phyloP scores from a whole-genome alignment of 2,888 invertebrate species.

The Parelbella ahira region DNA sequence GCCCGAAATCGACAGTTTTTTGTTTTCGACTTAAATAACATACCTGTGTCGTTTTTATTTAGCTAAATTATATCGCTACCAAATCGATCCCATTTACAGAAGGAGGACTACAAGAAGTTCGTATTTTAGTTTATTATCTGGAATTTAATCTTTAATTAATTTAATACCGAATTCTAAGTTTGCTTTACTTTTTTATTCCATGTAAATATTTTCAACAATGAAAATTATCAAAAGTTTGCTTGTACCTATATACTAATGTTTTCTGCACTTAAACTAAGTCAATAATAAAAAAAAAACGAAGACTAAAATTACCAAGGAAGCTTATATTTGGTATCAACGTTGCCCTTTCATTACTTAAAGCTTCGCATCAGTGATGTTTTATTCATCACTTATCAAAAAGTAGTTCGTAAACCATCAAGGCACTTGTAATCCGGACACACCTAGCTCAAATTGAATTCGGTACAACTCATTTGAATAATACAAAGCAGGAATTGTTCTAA shows the following conservation, averaged over 20 bases:
- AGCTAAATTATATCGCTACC: conserved; percentile 48
- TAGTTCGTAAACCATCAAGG: conserved; percentile 33
- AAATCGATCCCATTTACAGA: conserved; percentile 32
- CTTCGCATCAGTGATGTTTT: conserved; percentile 28
- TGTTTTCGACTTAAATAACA: conserved; percentile 65
- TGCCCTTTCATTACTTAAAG: conserved; percentile 12
- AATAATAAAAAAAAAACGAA: too few relatives aligned
- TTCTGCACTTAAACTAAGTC: too few relatives aligned
- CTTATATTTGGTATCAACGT: too few relatives aligned
- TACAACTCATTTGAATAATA: conserved; percentile 55
- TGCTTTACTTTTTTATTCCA: too few relatives aligned
- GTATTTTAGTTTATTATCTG: conserved; percentile 5
- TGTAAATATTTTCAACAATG: too few relatives aligned
- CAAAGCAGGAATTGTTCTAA: conserved; percentile 45
- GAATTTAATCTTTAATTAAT: conserved; percentile 1
- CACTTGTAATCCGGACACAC: conserved; percentile 39
- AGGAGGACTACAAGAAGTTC: conserved; percentile 2
- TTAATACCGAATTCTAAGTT: not conserved
- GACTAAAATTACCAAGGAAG: too few relatives aligned
- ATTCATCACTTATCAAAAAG: conserved; percentile 34
- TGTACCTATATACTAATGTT: too few relatives aligned
- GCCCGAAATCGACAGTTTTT: conserved; percentile 57
- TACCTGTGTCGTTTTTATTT: conserved; percentile 57
- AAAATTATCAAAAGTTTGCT: too few relatives aligned
- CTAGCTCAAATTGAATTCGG: conserved; percentile 44